Evolutionary conservation across 2,797 vertebrate genomes (phyloP).

Genomic region (Carduelis carduelis): DNA sequence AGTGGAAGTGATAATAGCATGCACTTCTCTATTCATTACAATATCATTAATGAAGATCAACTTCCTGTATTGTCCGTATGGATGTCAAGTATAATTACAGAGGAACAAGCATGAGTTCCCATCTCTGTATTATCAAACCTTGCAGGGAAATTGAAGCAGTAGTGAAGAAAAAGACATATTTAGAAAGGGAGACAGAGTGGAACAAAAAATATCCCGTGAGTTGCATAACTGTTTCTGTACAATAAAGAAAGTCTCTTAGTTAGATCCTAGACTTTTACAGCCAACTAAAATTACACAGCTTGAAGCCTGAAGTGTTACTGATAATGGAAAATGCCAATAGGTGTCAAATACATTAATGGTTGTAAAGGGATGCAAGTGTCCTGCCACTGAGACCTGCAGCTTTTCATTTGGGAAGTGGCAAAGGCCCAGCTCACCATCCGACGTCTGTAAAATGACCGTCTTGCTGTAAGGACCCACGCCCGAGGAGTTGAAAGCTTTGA

Average conservation of each 20-base stretch:
- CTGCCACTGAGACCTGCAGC: background rate
- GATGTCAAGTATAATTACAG: conserved; percentile 48
- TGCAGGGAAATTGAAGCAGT: conserved; percentile 10
- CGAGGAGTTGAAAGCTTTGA: conserved; percentile 91
- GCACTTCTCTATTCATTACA: conserved; percentile 16
- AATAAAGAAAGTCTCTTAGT: background rate
- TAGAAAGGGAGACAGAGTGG: background rate
- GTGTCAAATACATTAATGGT: background rate
- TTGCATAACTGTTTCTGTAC: background rate
- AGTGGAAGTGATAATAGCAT: conserved; percentile 17
- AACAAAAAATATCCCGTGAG: background rate
- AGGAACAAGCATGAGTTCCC: conserved; percentile 32
- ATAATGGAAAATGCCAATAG: background rate
- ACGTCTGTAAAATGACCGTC: conserved; percentile 93
- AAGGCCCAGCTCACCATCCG: conserved; percentile 83
- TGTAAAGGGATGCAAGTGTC: background rate
- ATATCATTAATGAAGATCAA: conserved; percentile 37
- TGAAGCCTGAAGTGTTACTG: background rate
- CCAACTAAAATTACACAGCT: background rate
- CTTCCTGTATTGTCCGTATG: background rate
- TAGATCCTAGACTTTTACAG: background rate
- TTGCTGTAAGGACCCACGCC: conserved; percentile 96
- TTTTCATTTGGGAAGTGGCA: background rate
- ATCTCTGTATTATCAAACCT: conserved; percentile 16
- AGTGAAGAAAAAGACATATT: background rate